Evolutionary conservation across 1,140 invertebrate genomes (phyloP), one percentile per base, ranked within the genome.

Genomic region (Cotesia typhae): DNA sequence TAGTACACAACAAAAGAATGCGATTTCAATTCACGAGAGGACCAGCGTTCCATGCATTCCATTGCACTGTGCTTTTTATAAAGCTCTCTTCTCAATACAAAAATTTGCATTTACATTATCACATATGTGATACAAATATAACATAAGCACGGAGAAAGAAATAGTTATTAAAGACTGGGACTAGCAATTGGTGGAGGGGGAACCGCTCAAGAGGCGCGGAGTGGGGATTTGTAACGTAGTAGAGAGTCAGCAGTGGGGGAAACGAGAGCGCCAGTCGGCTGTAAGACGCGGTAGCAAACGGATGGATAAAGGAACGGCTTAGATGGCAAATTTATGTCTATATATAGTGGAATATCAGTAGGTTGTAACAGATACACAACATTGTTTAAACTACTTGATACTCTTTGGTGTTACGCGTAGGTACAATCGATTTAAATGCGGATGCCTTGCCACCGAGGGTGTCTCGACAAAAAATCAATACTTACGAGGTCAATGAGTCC

Each of bases 401-500:
- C 51, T 67, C 64, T 41, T 69, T 73, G 41, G 28, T 57, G 69
- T 73, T 73, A 80, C 77, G 77, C 72, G 78, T 76, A 75, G 74
- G 77, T 76, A 74, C 73, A 76, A 78, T 80, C 76, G 74, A 72
- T 72, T 72, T 67, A 66, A 72, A 72, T 72, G 64, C 71, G 60
- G 64, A 61, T 53, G 35, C 72, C 63, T 63, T 67, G 59, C 67
- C 41, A 7, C 41, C 53, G 76, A 77, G 78, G 78, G 78, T 79
- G 75, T 76, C 74, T 75, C 78, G 75, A 78, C 76, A 79, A 81
- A 71, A 75, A 81, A 81, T 81, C 80, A 78, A 81, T 81, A 81
- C 75, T 72, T 74, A 78, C 76, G 77, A 79, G 77, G 78, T 73
- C 67, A 73, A 73, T 73, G 72, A 73, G 72, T 69, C 68, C 72